Evolutionary conservation across 2,888 invertebrate species (phyloP).

Genomic region (Lasioglossum leucozonium): DNA sequence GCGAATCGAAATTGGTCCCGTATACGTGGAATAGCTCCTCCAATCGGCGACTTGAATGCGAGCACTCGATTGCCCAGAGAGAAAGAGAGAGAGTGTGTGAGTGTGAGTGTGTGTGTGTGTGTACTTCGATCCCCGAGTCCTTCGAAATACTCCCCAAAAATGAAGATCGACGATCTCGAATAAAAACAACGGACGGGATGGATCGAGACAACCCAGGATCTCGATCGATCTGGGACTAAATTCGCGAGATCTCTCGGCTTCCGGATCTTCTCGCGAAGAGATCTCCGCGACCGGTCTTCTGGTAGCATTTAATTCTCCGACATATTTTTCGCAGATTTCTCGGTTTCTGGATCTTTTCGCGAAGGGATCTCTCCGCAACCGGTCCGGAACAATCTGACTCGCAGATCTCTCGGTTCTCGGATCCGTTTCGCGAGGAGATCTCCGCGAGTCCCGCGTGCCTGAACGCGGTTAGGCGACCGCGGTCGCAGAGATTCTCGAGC

Average conservation of each 20-base stretch:
- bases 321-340: no score
- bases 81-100: not conserved
- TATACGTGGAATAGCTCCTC: constrained; percentile 53
- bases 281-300: not conserved
- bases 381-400: not conserved
- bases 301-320: no score
- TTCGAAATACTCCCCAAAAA: constrained; percentile 11
- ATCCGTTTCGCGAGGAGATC: no score
- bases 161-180: constrained; percentile 39
- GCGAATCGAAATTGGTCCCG: constrained; percentile 62
- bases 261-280: not conserved
- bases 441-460: no score
- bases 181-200: not conserved
- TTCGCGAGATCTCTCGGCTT: not conserved
- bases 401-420: not conserved
- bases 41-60: constrained; percentile 41
- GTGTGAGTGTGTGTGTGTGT: no score
- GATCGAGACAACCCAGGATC: not conserved
- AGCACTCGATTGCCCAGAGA: constrained; percentile 28
- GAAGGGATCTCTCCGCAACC: no score
- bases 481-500: no score
- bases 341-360: no score
- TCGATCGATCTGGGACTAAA: not conserved
- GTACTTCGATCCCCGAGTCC: not conserved
- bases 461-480: not conserved